Evolutionary conservation across 1,140 invertebrate genomes (phyloP).

Genomic region (Laodelphax striatellus): DNA sequence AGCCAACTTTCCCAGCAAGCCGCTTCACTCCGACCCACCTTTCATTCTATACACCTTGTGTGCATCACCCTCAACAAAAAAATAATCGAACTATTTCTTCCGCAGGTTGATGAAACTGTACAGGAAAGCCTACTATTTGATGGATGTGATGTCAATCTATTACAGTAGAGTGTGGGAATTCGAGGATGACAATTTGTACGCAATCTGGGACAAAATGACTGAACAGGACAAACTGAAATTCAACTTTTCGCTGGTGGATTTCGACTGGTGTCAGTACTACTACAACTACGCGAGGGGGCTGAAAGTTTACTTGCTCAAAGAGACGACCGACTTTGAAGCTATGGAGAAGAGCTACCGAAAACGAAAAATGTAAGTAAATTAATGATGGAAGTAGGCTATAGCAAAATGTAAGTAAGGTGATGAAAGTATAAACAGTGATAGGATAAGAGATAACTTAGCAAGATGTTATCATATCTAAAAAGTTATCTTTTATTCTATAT

Average conservation of each 20-base stretch:
- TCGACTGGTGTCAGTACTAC: neutral
- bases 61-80: no score
- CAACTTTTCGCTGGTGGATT: neutral
- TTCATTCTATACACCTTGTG: no score
- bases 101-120: neutral
- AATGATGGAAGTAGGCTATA: no score
- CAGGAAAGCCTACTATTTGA: neutral
- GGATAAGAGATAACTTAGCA: no score
- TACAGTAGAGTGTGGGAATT: neutral
- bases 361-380: constrained; percentile 5
- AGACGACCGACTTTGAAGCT: neutral
- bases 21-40: no score
- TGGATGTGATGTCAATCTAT: neutral
- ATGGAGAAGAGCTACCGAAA: neutral
- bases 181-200: neutral
- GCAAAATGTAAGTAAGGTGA: no score
- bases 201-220: neutral
- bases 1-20: no score
- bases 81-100: no score
- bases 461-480: no score
- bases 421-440: no score
- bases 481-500: no score
- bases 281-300: neutral
- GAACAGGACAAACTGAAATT: neutral
- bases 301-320: neutral